Percentiles rank a stretch among this genome's conserved stretches.
Evolutionary conservation across 2,113 vertebrate genomes (phyloP).

Genomic region (Brachyistius frenatus): DNA sequence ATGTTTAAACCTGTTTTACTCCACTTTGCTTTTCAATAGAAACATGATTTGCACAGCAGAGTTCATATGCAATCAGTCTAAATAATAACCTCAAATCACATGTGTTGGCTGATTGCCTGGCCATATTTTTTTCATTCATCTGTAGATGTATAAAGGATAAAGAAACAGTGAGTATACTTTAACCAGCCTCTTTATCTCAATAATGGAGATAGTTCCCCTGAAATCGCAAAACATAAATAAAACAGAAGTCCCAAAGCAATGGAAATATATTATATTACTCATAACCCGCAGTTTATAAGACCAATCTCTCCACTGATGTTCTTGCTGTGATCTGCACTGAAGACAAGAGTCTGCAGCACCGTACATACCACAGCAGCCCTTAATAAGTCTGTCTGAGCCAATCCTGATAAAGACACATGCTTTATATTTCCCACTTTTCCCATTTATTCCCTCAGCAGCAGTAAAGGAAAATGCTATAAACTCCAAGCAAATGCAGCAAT

Average conservation of each 20-base stretch:
- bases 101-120: slow-evolving; percentile 24
- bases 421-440: slow-evolving; percentile 58
- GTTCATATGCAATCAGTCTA: slow-evolving; percentile 18
- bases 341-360: slow-evolving; percentile 71
- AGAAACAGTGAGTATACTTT: slow-evolving; percentile 33
- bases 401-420: slow-evolving; percentile 81
- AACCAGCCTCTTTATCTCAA: slow-evolving; percentile 76
- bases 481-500: slow-evolving; percentile 82
- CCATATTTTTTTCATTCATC: slow-evolving; percentile 29
- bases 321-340: slow-evolving; percentile 64
- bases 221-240: slow-evolving; percentile 76
- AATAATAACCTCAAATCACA: slow-evolving; percentile 34
- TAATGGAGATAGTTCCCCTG: slow-evolving; percentile 67
- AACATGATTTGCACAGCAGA: background rate
- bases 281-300: slow-evolving; percentile 64
- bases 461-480: slow-evolving; percentile 67
- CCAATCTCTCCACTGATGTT: slow-evolving; percentile 64
- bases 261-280: slow-evolving; percentile 71
- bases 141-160: slow-evolving; percentile 29
- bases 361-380: slow-evolving; percentile 69
- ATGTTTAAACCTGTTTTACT: slow-evolving; percentile 12
- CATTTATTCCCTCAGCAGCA: slow-evolving; percentile 73
- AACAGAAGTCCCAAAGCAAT: slow-evolving; percentile 59
- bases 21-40: background rate
- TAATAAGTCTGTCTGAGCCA: slow-evolving; percentile 83